A percentile compares a stretch with the other conserved stretches of the same genome.
These are phyloP conservation scores for Leptinotarsa defecta DNA, from an alignment of 1,140 invertebrate genomes.

Conservation along the genomic window DNA sequence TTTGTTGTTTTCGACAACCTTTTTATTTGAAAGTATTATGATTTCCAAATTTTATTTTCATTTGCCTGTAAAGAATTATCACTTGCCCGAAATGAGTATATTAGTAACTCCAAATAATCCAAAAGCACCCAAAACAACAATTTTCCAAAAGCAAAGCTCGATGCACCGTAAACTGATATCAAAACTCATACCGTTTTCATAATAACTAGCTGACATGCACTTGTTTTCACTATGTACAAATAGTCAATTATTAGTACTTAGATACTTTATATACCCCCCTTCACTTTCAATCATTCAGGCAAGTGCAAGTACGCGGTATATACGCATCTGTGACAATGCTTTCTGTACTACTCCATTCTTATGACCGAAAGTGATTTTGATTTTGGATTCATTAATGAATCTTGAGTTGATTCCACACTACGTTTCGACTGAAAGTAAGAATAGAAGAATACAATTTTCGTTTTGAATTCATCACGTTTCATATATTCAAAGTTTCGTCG, in stretches of 20 bases:
- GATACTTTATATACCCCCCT: conserved; percentile 21
- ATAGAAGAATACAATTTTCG: no score
- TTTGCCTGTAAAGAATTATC: no score
- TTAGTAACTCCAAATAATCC: not conserved
- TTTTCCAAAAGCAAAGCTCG: not conserved
- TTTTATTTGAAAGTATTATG: no score
- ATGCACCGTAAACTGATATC: not conserved
- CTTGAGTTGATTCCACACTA: no score
- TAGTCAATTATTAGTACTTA: conserved; percentile 9
- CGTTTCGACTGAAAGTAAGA: no score
- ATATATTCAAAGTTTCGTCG: no score
- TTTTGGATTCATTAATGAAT: no score
- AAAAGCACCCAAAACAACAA: not conserved
- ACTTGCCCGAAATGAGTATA: not conserved
- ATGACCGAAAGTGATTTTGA: not conserved
- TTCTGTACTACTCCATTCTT: not conserved
- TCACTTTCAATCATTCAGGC: conserved; percentile 20
- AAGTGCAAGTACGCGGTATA: not conserved
- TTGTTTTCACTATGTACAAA: conserved; percentile 22
- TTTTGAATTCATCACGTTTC: no score
- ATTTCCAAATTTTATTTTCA: no score
- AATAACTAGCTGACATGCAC: conserved; percentile 5
- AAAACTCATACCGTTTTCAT: conserved; percentile 18
- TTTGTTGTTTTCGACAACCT: no score
- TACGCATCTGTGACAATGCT: conserved; percentile 4